phyloP scores from a whole-genome alignment of 2,888 invertebrate genomes.

The Trisateles emortualis region DNA sequence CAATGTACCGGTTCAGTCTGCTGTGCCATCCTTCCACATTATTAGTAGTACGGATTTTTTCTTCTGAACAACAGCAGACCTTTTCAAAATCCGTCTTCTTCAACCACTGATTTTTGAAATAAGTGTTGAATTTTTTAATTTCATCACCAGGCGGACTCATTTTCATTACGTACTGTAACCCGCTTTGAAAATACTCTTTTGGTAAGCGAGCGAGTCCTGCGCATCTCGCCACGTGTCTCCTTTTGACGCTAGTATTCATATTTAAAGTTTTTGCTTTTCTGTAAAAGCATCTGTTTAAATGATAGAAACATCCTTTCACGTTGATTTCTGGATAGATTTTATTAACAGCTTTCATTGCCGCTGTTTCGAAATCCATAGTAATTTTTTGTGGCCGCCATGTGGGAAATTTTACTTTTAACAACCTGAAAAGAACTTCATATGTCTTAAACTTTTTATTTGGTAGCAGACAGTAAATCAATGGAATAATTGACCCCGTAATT shows the following conservation, averaged over 20 bases:
- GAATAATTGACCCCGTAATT: not conserved
- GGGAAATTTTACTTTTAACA: not conserved
- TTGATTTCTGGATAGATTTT: slow-evolving; percentile 2
- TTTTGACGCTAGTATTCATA: not conserved
- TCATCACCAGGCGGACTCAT: not conserved
- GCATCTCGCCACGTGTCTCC: slow-evolving; percentile 1
- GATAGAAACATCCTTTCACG: slow-evolving; percentile 8
- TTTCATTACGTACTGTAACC: not conserved
- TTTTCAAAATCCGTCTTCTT: not conserved
- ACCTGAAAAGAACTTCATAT: not conserved
- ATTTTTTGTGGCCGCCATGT: not conserved
- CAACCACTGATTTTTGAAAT: slow-evolving; percentile 2
- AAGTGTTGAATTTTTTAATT: not conserved
- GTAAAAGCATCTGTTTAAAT: slow-evolving; percentile 6
- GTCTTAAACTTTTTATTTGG: not conserved
- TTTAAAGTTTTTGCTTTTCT: slow-evolving; percentile 10
- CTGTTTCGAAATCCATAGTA: not conserved
- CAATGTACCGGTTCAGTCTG: too few relatives aligned
- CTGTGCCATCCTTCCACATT: slow-evolving; percentile 2
- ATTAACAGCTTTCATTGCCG: slow-evolving; percentile 9
- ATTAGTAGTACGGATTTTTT: not conserved
- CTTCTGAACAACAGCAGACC: not conserved
- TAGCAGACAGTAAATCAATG: not conserved
- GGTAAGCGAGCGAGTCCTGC: not conserved
- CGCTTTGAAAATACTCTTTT: not conserved